phyloP scores from a whole-genome alignment of 1,140 invertebrate genomes.

The Caenorhabditis inopinata region DNA sequence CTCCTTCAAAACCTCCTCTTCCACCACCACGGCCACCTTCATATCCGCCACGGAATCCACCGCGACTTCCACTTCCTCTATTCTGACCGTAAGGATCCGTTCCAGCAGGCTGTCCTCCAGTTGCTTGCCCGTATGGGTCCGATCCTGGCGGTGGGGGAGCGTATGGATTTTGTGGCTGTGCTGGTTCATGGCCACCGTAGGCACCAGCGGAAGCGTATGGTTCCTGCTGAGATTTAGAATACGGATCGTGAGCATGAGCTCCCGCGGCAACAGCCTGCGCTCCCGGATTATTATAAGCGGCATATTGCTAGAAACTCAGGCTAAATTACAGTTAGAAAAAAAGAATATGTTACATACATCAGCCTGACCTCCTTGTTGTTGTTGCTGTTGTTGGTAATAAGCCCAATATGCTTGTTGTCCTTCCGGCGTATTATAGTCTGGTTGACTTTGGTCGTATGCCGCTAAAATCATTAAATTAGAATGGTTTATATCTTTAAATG shows the following conservation, averaged over 20 bases:
- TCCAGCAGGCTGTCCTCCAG: neutral
- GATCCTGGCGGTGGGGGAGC: neutral
- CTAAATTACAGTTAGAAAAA: neutral
- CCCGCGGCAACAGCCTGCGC: neutral
- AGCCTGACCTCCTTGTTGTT: neutral
- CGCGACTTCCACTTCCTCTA: conserved; percentile 34
- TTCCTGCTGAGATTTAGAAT: conserved; percentile 23
- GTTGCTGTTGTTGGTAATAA: conserved; percentile 10
- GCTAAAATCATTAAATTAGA: neutral
- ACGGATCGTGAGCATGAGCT: conserved; percentile 16
- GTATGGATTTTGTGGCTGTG: conserved; percentile 3
- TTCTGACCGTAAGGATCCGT: neutral
- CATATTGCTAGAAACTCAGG: neutral
- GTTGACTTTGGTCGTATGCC: conserved; percentile 5
- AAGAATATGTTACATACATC: neutral
- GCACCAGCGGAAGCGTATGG: neutral
- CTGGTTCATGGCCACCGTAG: neutral
- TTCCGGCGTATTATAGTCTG: neutral
- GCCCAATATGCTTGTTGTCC: conserved; percentile 1
- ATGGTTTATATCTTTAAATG: neutral
- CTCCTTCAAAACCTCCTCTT: neutral
- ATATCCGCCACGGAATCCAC: neutral
- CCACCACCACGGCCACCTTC: neutral
- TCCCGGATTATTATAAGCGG: neutral
- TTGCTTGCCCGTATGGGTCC: neutral